A percentile compares a stretch with the other conserved stretches of the same genome.
phyloP scores from a whole-genome alignment of 2,797 vertebrate genomes.

The Nyctibius grandis region DNA sequence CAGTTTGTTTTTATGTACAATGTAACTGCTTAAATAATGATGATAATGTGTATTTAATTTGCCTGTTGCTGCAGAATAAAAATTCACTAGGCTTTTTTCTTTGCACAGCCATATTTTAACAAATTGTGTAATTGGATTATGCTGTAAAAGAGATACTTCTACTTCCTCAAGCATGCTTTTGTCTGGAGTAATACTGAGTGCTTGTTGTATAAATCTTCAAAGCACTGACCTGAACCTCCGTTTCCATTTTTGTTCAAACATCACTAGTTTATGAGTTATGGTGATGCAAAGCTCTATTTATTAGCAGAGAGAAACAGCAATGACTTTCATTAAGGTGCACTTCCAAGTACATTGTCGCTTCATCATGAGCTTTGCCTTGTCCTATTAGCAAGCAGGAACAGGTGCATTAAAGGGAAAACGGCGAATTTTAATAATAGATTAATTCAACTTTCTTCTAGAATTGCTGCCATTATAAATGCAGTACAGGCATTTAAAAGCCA shows the following conservation, averaged over 20 bases:
- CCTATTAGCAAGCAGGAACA: conserved; percentile 60
- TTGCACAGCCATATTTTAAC: not conserved
- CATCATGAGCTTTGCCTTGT: conserved; percentile 65
- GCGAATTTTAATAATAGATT: conserved; percentile 42
- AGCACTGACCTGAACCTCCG: conserved; percentile 14
- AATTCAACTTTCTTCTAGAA: conserved; percentile 40
- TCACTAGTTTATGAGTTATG: conserved; percentile 41
- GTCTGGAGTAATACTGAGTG: not conserved
- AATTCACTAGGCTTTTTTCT: conserved; percentile 26
- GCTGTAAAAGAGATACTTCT: not conserved
- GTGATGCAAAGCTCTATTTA: conserved; percentile 44
- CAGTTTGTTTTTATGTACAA: conserved; percentile 48
- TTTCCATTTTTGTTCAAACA: conserved; percentile 53
- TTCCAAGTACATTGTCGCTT: conserved; percentile 37
- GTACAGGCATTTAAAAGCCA: conserved; percentile 20
- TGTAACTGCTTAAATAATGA: conserved; percentile 48
- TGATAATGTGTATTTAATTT: conserved; percentile 65
- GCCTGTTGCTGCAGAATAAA: conserved; percentile 45
- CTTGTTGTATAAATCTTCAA: not conserved
- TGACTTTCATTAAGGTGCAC: conserved; percentile 65
- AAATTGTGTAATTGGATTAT: not conserved
- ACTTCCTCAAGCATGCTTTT: not conserved
- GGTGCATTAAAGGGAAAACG: conserved; percentile 39
- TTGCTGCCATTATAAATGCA: conserved; percentile 18
- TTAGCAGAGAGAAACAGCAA: conserved; percentile 46